Evolutionary conservation across 2,113 vertebrate genomes (phyloP).

Genomic region (Meleagris gallopavo): DNA sequence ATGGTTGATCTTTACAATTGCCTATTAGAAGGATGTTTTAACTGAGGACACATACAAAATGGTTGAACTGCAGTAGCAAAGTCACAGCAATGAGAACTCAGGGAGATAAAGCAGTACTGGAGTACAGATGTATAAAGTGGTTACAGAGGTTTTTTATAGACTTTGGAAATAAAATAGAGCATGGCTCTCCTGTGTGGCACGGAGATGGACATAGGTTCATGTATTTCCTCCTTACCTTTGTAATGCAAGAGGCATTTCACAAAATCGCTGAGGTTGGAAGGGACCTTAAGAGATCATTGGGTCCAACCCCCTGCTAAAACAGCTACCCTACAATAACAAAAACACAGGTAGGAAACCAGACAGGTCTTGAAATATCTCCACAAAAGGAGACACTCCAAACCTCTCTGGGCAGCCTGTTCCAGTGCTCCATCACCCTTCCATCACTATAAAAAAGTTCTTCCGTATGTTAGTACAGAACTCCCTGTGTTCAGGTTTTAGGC

Average conservation of each 20-base stretch:
- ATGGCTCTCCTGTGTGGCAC: fast-evolving
- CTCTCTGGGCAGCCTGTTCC: too few species aligned
- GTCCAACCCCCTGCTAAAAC: too few species aligned
- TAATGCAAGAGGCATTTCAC: neutral
- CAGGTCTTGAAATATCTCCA: too few species aligned
- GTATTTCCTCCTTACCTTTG: neutral
- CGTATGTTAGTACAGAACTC: too few species aligned
- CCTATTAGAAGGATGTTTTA: conserved; percentile 42
- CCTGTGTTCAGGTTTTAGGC: too few species aligned
- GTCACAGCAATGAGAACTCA: neutral
- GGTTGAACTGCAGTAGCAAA: neutral
- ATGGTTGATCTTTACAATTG: conserved; percentile 16
- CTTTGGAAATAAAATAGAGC: neutral
- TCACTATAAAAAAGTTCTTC: too few species aligned
- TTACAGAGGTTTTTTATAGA: neutral
- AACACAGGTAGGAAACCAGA: too few species aligned
- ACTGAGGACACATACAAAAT: neutral
- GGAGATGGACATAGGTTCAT: neutral
- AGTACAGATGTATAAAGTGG: neutral
- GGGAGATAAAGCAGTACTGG: neutral
- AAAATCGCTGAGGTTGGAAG: too few species aligned
- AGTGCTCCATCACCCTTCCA: too few species aligned
- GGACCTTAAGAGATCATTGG: too few species aligned
- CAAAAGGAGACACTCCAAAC: too few species aligned
- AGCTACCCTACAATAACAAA: too few species aligned